Percentiles rank a stretch among this genome's conserved stretches.
Evolutionary conservation across 2,113 vertebrate species (phyloP).

Genomic region (Capreolus pygargus): DNA sequence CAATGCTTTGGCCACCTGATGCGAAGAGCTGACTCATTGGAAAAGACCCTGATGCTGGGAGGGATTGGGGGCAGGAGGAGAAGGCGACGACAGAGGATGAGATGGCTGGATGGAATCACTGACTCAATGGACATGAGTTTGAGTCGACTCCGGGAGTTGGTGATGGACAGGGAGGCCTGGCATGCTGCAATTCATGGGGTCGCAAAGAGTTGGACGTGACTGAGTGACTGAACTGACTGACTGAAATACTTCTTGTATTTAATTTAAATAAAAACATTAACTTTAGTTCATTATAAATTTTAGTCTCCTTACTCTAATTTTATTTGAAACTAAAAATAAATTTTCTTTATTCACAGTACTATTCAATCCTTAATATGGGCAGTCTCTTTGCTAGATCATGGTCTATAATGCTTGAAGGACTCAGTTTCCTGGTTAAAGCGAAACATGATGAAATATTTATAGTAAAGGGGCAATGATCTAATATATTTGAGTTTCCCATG

Average conservation of each 20-base stretch:
- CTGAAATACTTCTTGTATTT: neutral
- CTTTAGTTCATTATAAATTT: neutral
- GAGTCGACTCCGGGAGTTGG: rapidly evolving
- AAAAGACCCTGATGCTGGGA: no score
- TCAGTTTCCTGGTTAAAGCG: neutral
- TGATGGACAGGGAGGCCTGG: no score
- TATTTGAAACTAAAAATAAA: neutral
- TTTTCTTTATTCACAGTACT: neutral
- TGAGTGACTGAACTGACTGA: no score
- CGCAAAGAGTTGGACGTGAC: no score
- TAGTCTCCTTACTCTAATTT: neutral
- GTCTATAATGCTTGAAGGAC: neutral
- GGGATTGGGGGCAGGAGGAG: no score
- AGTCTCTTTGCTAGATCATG: neutral
- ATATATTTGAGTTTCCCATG: neutral
- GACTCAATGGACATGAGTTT: no score
- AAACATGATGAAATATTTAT: conserved; percentile 1
- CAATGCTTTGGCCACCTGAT: no score
- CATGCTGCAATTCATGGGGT: no score
- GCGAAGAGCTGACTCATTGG: no score
- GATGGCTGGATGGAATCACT: no score
- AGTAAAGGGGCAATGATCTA: neutral
- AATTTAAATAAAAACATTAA: neutral
- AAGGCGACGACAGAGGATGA: no score
- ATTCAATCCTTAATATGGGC: neutral